phyloP scores from a whole-genome alignment of 2,113 vertebrate genomes.

The Pongo abelii region DNA sequence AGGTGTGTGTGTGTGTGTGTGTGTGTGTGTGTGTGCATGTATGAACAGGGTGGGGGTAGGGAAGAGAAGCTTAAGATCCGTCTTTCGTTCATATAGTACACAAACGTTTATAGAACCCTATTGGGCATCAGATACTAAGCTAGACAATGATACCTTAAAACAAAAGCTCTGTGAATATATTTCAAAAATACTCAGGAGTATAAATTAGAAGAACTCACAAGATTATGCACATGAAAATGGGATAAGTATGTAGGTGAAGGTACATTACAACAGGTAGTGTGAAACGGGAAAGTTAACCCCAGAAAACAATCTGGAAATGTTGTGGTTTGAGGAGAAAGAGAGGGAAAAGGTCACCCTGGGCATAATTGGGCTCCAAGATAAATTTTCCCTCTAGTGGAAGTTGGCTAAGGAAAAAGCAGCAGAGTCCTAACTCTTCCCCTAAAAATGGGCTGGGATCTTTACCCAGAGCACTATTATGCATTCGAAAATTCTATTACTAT shows the following conservation, averaged over 20 bases:
- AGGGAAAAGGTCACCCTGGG: slow-evolving; percentile 59
- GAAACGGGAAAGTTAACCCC: neutral
- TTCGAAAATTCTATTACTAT: slow-evolving; percentile 73
- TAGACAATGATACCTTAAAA: neutral
- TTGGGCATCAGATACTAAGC: neutral
- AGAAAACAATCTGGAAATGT: slow-evolving; percentile 36
- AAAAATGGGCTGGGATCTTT: slow-evolving; percentile 64
- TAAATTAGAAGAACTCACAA: neutral
- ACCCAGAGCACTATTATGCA: slow-evolving; percentile 60
- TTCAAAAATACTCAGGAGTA: neutral
- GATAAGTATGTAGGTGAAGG: neutral
- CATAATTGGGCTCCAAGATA: slow-evolving; percentile 52
- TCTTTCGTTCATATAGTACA: neutral
- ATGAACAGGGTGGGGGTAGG: neutral
- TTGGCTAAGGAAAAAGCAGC: slow-evolving; percentile 30
- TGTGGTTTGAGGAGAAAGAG: slow-evolving; percentile 8
- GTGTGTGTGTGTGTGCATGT: neutral
- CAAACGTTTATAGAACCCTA: neutral
- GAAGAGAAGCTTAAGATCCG: neutral
- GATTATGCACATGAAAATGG: neutral
- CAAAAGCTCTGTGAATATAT: neutral
- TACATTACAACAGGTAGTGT: neutral
- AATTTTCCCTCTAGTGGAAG: slow-evolving; percentile 45
- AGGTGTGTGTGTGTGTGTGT: too few species aligned
- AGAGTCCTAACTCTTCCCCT: slow-evolving; percentile 40